These are phyloP conservation scores for Melieria picta DNA, from an alignment of 2,888 invertebrate species.

Conservation along the genomic window DNA sequence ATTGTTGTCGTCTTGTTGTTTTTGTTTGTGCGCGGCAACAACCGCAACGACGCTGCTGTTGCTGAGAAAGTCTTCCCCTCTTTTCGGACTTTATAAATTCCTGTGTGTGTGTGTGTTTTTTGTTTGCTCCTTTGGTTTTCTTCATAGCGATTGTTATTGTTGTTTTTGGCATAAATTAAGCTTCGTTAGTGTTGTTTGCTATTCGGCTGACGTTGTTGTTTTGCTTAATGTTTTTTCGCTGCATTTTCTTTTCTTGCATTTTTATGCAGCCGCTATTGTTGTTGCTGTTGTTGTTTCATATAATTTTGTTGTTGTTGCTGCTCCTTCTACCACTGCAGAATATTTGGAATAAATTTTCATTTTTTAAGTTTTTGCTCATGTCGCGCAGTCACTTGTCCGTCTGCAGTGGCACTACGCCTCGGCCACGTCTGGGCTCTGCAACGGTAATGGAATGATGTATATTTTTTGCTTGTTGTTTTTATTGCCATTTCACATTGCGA, in stretches of 20 bases:
- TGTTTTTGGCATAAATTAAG: slow-evolving; percentile 26
- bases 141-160: no score
- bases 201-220: slow-evolving; percentile 3
- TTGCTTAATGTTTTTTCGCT: neutral
- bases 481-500: slow-evolving; percentile 38
- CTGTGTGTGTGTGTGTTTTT: neutral
- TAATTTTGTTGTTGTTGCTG: no score
- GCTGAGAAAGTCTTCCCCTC: slow-evolving; percentile 1
- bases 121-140: neutral
- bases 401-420: no score
- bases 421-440: no score
- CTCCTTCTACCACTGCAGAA: no score
- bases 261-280: slow-evolving; percentile 6
- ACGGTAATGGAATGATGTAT: no score
- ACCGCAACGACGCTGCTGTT: neutral
- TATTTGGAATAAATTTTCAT: no score
- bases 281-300: no score
- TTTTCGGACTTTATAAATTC: neutral
- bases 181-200: slow-evolving; percentile 22
- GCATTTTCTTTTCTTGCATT: slow-evolving; percentile 25
- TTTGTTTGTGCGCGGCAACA: neutral
- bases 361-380: no score
- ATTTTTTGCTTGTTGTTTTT: no score
- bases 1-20: neutral
- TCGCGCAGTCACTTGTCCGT: no score